Percentiles rank a stretch among this genome's conserved stretches.
Evolutionary conservation across 2,888 invertebrate species (phyloP).

Genomic region (Brenthis hecate): DNA sequence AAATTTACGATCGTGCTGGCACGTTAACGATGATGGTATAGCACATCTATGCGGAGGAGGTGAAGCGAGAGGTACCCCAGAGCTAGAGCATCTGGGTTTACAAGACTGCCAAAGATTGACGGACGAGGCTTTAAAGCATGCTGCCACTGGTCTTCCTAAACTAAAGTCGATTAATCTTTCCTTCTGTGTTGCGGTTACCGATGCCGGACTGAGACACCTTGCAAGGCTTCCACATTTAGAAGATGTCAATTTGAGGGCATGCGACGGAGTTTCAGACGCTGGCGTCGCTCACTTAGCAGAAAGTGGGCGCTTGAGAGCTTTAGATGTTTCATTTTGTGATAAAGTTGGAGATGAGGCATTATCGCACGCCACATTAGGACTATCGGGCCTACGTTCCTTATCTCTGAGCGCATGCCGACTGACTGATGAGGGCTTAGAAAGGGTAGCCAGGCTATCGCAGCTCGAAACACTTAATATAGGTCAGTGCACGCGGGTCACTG

Average conservation of each 20-base stretch:
- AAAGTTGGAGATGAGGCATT: conserved; percentile 96
- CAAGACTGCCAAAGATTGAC: conserved; percentile 97
- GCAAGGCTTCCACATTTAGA: conserved; percentile 92
- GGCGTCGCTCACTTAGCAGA: conserved; percentile 96
- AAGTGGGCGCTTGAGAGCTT: conserved; percentile 90
- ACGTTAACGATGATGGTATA: conserved; percentile 95
- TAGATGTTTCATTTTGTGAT: conserved; percentile 98
- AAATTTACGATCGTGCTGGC: conserved; percentile 96
- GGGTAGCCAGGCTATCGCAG: conserved; percentile 92
- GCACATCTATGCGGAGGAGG: conserved; percentile 91
- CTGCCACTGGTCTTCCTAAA: conserved; percentile 90
- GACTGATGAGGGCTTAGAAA: conserved; percentile 94
- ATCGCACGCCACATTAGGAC: conserved; percentile 93
- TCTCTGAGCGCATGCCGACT: conserved; percentile 95
- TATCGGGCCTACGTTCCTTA: conserved; percentile 91
- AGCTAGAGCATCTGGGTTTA: conserved; percentile 91
- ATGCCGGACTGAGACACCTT: conserved; percentile 93
- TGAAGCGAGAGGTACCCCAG: conserved; percentile 89
- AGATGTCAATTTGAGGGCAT: conserved; percentile 94
- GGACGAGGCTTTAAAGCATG: conserved; percentile 94
- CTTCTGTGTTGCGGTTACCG: conserved; percentile 97
- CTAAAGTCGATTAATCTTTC: conserved; percentile 95
- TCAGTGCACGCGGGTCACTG: conserved; percentile 95
- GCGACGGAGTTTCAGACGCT: conserved; percentile 96
- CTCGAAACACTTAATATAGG: conserved; percentile 96